phyloP scores from a whole-genome alignment of 2,113 vertebrate genomes.

The Syngnathus scovelli region DNA sequence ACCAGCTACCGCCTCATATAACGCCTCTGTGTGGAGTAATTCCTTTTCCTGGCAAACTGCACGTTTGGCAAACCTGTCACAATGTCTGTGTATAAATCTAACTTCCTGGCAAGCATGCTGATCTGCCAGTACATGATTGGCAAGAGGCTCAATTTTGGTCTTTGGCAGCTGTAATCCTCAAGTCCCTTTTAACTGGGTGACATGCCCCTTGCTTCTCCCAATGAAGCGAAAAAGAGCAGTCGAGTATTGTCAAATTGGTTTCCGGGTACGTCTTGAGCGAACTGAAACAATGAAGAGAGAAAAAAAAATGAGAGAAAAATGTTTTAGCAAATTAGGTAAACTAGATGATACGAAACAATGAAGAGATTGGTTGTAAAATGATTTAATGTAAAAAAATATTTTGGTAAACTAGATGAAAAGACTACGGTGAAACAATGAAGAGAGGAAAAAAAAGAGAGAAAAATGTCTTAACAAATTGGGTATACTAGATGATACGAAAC shows the following conservation, averaged over 20 bases:
- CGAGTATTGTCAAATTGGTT: neutral
- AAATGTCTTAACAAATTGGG: too few relatives aligned
- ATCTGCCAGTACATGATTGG: conserved; percentile 59
- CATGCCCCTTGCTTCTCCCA: conserved; percentile 27
- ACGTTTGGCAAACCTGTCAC: conserved; percentile 46
- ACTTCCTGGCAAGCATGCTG: conserved; percentile 41
- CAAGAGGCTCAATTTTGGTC: conserved; percentile 34
- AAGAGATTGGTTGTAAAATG: too few relatives aligned
- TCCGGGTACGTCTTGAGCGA: neutral
- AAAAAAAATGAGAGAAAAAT: too few relatives aligned
- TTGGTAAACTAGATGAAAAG: too few relatives aligned
- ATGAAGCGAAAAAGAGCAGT: conserved; percentile 18
- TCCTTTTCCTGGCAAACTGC: conserved; percentile 34
- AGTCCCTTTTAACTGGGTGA: conserved; percentile 42
- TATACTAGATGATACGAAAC: too few relatives aligned
- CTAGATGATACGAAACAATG: too few relatives aligned
- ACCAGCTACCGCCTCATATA: conserved; percentile 18
- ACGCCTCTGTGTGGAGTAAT: conserved; percentile 20
- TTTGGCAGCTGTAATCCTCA: conserved; percentile 44
- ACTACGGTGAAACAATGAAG: too few relatives aligned
- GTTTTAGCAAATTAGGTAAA: too few relatives aligned
- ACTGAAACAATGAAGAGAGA: neutral
- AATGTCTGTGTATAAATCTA: conserved; percentile 51
- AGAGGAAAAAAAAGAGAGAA: too few relatives aligned
- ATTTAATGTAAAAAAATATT: too few relatives aligned